Base-by-base conservation (phyloP, 2,888 invertebrate genomes). In the Ophraella communa region DNA sequence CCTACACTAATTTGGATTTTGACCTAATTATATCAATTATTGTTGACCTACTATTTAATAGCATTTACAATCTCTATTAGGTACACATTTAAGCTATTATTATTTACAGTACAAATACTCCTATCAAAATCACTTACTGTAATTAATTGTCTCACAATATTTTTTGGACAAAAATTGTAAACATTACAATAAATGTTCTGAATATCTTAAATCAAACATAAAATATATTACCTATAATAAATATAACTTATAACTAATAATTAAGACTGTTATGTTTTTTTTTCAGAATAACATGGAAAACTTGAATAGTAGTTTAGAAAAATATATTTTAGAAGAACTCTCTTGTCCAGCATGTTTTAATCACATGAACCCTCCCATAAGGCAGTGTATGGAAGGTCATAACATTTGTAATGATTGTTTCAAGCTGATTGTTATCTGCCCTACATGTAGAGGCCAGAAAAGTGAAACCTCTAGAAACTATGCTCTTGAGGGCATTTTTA, bases 301-400 rank as follows among this genome's bases (percentile, higher is more conserved):
- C 14, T 52, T 59, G 52, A 24, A 10, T 0, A 20, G 2, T n/a
- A 27, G 24, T 7, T 23, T 64, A 20, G 55, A 62, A 55, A 33
- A 39, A 23, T 21, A 47, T 0, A 30, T 70, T 21, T 33, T 64
- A 24, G 58, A 64, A 58, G 57, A 64, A 33, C 59, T 71, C 4
- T 24, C 42, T 8, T 79, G 78, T 62, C 74, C 77, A 7, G 59
- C 74, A 4, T 79, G 79, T 60, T 60, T 69, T 2, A 70, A 75
- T n/a, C 66, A 68, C 23, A 72, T 77, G 72, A 54, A 52, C n/a
- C 66, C 70, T 4, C 78, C 77, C 4, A 77, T 77, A 7, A 53
- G 63, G 3, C 73, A 73, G 27, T 79, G 79, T 59, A 51, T 53
- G 44, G 70, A 61, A 3, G 77, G 76, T 0, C 78, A 79, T 62